Evolutionary conservation across 2,888 invertebrate genomes (phyloP), one percentile per base, ranked within the genome.

Genomic region (Germaria angustata): DNA sequence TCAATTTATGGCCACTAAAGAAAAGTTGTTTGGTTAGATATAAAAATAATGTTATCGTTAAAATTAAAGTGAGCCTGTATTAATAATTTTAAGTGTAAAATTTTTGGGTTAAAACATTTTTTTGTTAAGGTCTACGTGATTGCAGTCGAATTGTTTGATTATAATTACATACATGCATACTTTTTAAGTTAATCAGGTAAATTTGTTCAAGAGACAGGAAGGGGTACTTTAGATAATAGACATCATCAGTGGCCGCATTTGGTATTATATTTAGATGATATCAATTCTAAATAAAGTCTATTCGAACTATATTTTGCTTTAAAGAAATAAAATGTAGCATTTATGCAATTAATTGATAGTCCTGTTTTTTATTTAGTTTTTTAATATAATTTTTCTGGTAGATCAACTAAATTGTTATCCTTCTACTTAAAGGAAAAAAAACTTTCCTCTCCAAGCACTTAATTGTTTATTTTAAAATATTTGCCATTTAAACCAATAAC

Each of bases 401-500:
- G n/a, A n/a, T n/a, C n/a, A n/a, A n/a, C n/a, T n/a, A n/a, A n/a
- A n/a, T n/a, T n/a, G n/a, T n/a, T n/a, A n/a, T n/a, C n/a, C n/a
- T n/a, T n/a, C n/a, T n/a, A n/a, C n/a, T n/a, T n/a, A n/a, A n/a
- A n/a, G n/a, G 11, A 44, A 20, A 28, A 5, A 13, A 28, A n/a
- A 11, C 11, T 46, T 46, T 20, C 20, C 46, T 44, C 17, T 28
- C 15, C 1, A 9, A 17, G 17, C 17, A 8, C 0, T 32, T 28
- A n/a, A 15, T 22, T 17, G 15, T 36, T 24, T 0, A 36, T 49
- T 61, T 53, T 41, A 8, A 20, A 32, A 44, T 15, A 6, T 34
- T 34, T 53, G 41, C 5, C 34, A 11, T 44, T 77, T 9, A 51
- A 53, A 51, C 53, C 51, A 75, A 65, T 65, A 75, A 36, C 46